A percentile compares a stretch with the other conserved stretches of the same genome.
Evolutionary conservation across 2,888 invertebrate species (phyloP).

Genomic region (Catocala sponsa): DNA sequence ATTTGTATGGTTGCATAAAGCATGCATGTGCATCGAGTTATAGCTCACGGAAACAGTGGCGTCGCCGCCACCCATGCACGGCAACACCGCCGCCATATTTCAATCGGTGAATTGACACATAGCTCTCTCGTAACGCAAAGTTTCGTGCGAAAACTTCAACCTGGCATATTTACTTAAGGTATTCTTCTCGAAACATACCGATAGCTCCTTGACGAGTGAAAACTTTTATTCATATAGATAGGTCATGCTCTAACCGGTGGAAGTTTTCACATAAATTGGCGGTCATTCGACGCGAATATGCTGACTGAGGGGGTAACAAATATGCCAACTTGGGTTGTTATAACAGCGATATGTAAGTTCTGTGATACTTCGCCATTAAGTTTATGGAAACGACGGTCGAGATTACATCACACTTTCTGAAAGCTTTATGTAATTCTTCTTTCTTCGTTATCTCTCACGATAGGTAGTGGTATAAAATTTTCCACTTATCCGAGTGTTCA

Average conservation of each 20-base stretch:
- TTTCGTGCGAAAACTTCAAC: slow-evolving; percentile 82
- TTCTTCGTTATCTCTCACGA: slow-evolving; percentile 67
- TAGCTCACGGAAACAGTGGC: slow-evolving; percentile 88
- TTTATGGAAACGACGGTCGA: slow-evolving; percentile 86
- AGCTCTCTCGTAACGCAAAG: slow-evolving; percentile 76
- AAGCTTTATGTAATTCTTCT: slow-evolving; percentile 85
- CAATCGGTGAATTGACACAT: slow-evolving; percentile 86
- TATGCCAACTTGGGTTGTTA: slow-evolving; percentile 87
- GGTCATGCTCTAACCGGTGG: slow-evolving; percentile 83
- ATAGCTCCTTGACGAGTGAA: slow-evolving; percentile 84
- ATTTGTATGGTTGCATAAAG: slow-evolving; percentile 54
- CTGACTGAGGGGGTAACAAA: slow-evolving; percentile 88
- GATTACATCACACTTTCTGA: slow-evolving; percentile 87
- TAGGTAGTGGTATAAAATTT: slow-evolving; percentile 65
- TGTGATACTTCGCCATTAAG: slow-evolving; percentile 87
- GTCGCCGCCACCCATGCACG: slow-evolving; percentile 84
- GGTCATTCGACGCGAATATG: slow-evolving; percentile 88
- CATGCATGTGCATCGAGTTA: slow-evolving; percentile 68
- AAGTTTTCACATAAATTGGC: slow-evolving; percentile 88
- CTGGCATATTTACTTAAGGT: slow-evolving; percentile 85
- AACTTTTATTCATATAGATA: slow-evolving; percentile 84
- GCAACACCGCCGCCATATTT: slow-evolving; percentile 78
- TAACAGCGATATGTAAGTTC: slow-evolving; percentile 88
- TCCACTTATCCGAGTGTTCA: slow-evolving; percentile 56
- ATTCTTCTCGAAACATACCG: slow-evolving; percentile 78